A percentile compares a stretch with the other conserved stretches of the same genome.
Conservation (phyloP, 2,797 vertebrate genomes). For the Coreius guichenoti region DNA sequence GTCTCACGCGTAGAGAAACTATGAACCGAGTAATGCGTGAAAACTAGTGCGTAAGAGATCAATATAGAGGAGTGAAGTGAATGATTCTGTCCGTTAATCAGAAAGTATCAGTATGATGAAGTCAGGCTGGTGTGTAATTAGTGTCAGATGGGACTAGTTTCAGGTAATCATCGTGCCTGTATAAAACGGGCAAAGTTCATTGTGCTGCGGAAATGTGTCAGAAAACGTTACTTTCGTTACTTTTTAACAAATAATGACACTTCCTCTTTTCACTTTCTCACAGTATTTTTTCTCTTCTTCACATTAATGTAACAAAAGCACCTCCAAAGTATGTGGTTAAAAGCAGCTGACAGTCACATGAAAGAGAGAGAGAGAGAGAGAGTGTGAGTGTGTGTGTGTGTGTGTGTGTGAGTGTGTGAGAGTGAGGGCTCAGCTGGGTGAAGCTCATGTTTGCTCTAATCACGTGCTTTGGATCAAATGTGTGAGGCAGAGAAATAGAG, state of each 20-base stretch:
- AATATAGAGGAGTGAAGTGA: not conserved
- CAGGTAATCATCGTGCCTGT: not conserved
- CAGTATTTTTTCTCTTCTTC: slow-evolving; percentile 26
- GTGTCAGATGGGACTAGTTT: not conserved
- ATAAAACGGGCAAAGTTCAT: slow-evolving; percentile 11
- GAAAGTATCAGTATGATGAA: no score
- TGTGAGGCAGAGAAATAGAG: not conserved
- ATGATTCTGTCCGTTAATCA: not conserved
- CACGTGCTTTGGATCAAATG: slow-evolving; percentile 32
- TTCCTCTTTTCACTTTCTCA: slow-evolving; percentile 35
- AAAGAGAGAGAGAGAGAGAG: slow-evolving; percentile 55
- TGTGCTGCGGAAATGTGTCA: not conserved
- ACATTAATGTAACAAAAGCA: slow-evolving; percentile 59
- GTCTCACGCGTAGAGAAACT: not conserved
- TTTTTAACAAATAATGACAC: not conserved
- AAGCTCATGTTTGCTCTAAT: slow-evolving; percentile 19
- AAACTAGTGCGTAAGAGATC: not conserved
- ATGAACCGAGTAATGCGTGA: not conserved
- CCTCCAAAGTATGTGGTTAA: slow-evolving; percentile 61
- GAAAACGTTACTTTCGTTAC: no score
- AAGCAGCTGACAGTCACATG: slow-evolving; percentile 87
- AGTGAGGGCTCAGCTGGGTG: not conserved
- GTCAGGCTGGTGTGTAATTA: not conserved
- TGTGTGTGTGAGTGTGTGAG: not conserved
- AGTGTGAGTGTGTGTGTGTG: not conserved